Evolutionary conservation across 2,113 vertebrate species (phyloP), one percentile per base, ranked within the genome.

Genomic region (Hoplias malabaricus): DNA sequence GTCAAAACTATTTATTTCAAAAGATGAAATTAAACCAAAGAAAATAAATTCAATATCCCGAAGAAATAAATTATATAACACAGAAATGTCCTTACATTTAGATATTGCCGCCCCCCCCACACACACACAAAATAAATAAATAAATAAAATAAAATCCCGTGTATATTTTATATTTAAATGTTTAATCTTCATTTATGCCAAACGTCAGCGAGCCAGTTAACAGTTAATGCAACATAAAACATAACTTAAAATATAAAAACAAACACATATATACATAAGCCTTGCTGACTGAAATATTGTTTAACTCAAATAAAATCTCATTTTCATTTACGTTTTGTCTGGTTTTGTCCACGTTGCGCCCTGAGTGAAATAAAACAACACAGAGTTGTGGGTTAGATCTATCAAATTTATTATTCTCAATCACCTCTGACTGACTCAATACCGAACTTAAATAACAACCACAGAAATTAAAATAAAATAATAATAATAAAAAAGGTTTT

Each of bases 381-480:
- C 69, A 73, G 25, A 29, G 70, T 9, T 53, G 6, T 63, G 87
- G 94, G 93, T 94, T 89, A 93, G 65, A 94, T 95, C 93, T 95
- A 94, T 94, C 93, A 96, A 93, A 96, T 99, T 98, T 98, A 98
- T 99, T 98, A 88, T 97, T 95, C 93, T 97, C 94, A 93, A 95
- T 97, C 92, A 93, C 92, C 93, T 94, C 94, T 93, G 94, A 94
- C 93, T 94, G 93, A 95, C 94, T 95, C 94, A 96, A 93, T 94
- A 98, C 93, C 95, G 92, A 94, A 96, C 95, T 98, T 98, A 98
- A 98, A 98, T 98, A 95, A 95, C 94, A 98, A 93, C 94, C 94
- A 95, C 85, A 79, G 42, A 59, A 65, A 42, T 50, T n/a, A 50
- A 50, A 50, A 50, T 21, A 95, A 94, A 94, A 94, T 92, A 94